Conservation (phyloP, 2,797 vertebrate species). For the Coregonus sp. region DNA sequence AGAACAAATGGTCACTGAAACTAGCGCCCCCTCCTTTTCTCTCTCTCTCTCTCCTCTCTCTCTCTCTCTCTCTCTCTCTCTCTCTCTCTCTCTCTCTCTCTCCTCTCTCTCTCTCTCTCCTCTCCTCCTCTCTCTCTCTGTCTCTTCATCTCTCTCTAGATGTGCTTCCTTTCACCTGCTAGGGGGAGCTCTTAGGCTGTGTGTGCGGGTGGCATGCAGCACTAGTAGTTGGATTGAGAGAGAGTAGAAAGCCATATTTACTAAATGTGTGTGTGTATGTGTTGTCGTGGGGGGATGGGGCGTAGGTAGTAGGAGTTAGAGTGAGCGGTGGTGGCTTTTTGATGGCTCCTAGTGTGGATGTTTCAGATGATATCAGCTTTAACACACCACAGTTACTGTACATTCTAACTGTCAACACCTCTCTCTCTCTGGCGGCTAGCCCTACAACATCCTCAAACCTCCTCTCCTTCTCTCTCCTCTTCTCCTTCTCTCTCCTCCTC, state of each 20-base stretch:
- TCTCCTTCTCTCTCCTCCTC: constrained; percentile 2
- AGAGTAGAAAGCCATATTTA: constrained; percentile 44
- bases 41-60: neutral
- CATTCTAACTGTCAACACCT: constrained; percentile 40
- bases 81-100: too few species aligned
- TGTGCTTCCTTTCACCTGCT: constrained; percentile 72
- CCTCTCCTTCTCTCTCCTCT: constrained; percentile 2
- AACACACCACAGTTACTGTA: constrained; percentile 28
- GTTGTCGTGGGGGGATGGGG: constrained; percentile 9
- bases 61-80: neutral
- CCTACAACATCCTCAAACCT: constrained; percentile 22
- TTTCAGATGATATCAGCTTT: constrained; percentile 61
- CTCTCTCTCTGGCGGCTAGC: constrained; percentile 40
- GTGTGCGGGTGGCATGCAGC: constrained; percentile 42
- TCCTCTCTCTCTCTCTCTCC: neutral
- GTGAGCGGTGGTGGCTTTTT: constrained; percentile 40
- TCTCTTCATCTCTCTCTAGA: constrained; percentile 6
- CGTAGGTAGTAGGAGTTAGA: constrained; percentile 29
- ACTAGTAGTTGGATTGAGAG: constrained; percentile 30
- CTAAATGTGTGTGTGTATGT: neutral
- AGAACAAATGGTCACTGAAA: neutral
- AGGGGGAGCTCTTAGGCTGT: constrained; percentile 93
- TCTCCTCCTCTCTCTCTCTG: constrained; percentile 1
- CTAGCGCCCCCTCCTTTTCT: too few species aligned
- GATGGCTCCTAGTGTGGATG: constrained; percentile 49